Base-by-base conservation (phyloP, 2,888 invertebrate genomes). In the Proisotoma minuta region DNA sequence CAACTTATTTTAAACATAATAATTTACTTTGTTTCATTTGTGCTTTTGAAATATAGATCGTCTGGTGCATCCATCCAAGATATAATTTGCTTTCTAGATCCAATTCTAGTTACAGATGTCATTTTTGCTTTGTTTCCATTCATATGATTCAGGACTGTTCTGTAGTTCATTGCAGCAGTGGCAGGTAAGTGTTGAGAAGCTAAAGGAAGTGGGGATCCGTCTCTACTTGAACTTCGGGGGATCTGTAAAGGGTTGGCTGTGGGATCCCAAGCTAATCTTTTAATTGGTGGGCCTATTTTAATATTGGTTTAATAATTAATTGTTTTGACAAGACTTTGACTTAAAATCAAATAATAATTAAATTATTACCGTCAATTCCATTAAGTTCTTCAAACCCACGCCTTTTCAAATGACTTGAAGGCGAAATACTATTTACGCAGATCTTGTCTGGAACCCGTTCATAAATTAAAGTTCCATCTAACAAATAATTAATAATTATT, bases 11-110 rank as follows among this genome's bases (percentile, higher is more conserved):
- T 22, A 50, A 28, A 26, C 34, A 28, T 22, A 34, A n/a, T 54
- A 27, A 58, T 87, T 83, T 81, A 94, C 95, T 90, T 95, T 80
- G 90, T 90, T 74, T 85, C 84, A 75, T 91, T 90, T 51, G 91
- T 92, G 75, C 93, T 93, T 78, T 90, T 85, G 81, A 94, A 96
- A 81, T 92, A 96, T 71, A 96, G 89, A 82, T 97, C 96, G 78
- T 97, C 96, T 23, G 65, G 62, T 15, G 62, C 95, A 80, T 97
- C 96, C 88, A 94, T 93, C 94, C 94, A 95, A 77, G 93, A 94
- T 78, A 95, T 92, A 75, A 94, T 91, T 81, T 65, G 62, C 77
- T 94, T 92, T 54, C 91, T 84, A 60, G 77, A 76, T 34, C 86
- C 85, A 23, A 88, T 86, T 66, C 89, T 84, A 63, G 88, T 86